Evolutionary conservation across 2,113 vertebrate genomes (phyloP).

Genomic region (Oenanthe oenanthe): DNA sequence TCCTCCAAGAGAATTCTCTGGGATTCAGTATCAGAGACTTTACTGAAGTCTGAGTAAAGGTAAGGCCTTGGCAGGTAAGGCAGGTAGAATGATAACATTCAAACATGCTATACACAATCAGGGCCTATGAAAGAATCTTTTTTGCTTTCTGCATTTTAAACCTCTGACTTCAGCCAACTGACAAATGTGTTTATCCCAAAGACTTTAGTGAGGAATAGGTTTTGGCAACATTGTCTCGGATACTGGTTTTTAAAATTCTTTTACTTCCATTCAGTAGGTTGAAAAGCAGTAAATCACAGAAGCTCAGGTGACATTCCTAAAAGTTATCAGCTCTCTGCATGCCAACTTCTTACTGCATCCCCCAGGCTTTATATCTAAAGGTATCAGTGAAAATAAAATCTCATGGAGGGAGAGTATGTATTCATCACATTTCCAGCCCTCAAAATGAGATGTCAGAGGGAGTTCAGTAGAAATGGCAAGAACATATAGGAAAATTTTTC

Average conservation of each 20-base stretch:
- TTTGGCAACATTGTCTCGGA: neutral
- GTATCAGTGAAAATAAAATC: neutral
- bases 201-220: neutral
- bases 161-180: neutral
- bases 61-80: neutral
- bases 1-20: neutral
- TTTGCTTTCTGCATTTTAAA: neutral
- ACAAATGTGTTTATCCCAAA: neutral
- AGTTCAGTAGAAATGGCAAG: conserved; percentile 2
- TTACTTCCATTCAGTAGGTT: neutral
- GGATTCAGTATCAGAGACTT: neutral
- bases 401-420: neutral
- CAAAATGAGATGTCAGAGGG: neutral
- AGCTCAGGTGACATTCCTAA: neutral
- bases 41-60: neutral
- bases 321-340: neutral
- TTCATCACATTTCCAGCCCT: neutral
- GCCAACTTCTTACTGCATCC: neutral
- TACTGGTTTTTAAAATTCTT: neutral
- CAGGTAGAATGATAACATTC: neutral
- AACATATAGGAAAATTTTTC: neutral
- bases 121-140: neutral
- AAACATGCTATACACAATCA: neutral
- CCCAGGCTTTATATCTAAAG: neutral
- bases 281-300: neutral